Evolutionary conservation across 2,113 vertebrate species (phyloP), one percentile per base, ranked within the genome.

Genomic region (Cyphomyrus discorhynchus): DNA sequence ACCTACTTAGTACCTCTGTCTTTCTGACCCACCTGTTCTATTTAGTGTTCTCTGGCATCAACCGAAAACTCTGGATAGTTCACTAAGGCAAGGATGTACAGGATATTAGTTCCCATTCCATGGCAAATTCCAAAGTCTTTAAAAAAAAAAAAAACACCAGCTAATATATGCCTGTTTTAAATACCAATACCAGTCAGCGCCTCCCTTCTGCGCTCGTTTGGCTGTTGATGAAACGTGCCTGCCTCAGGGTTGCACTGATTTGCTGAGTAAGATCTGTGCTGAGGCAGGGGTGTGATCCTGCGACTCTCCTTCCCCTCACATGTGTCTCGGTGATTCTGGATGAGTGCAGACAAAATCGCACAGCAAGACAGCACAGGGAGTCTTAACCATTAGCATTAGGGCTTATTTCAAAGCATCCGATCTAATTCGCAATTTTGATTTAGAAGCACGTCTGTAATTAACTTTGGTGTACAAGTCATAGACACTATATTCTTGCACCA

Each of bases 371-470:
- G 85, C 27, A 24, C 27, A 17, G 27, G 15, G 47, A 17, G 19
- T 31, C 31, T 35, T 56, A 87, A 52, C n/a, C n/a, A 35, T 35
- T 53, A 53, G 11, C 31, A 56, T 56, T 87, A 27, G 31, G 24
- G n/a, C 85, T 87, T 87, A 31, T 87, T 87, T 87, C 49, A 87
- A 39, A 6, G 1, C 50, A 87, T 53, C 46, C 6, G 5, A 86
- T 86, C 84, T 52, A 50, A 86, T 50, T 31, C 47, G 13, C n/a
- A 50, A 86, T 24, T 21, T 31, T 27, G 47, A 86, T 35, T 47
- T 50, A 17, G 46, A 50, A 35, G 24, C 84, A 86, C 47, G n/a
- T 50, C 84, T 86, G 84, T 86, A 86, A 86, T 86, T 86, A 86
- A 11, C n/a, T 31, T 86, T 15, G n/a, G n/a, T 86, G 84, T 86